Base-by-base conservation (phyloP, 2,113 vertebrate species). In the Clarias magur region DNA sequence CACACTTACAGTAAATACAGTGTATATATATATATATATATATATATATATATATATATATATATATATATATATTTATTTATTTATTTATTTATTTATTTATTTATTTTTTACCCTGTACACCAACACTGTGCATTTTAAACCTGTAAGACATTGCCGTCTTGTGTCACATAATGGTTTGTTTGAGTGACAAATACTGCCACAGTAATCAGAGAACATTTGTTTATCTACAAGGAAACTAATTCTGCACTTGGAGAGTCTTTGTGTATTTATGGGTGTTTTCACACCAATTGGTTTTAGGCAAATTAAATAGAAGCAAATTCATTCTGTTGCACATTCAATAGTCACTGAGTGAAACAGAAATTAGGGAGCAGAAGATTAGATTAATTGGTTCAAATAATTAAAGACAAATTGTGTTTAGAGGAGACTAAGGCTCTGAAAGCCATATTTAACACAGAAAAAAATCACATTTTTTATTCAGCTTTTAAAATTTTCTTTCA, bases 311-410 rank as follows among this genome's bases (percentile, higher is more conserved):
- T 75, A 10, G 11, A n/a, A 73, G 73, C 25, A 53, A 53, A 63
- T 42, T 48, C 12, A 42, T 73, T 59, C 42, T 75, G 68, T 48
- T 75, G n/a, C 75, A 60, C 13, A 75, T 60, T 85, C 59, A 42
- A 62, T 63, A 53, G 34, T 53, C 38, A 76, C 70, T 0, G 8
- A 85, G 57, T n/a, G n/a, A 85, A 85, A 53, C 84, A 54, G 72
- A 17, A 84, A 75, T 76, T 48, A 60, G 9, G 19, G 82, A 70
- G 42, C 17, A 48, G 13, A 30, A 63, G 72, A 42, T 85, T 53
- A 73, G 73, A 85, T 85, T 78, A 34, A 65, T 53, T 54, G 59
- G 76, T 85, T 63, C 16, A 63, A 23, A 17, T 79, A 27, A 54
- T 65, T 63, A 85, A 76, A 17, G 27, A 79, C 27, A 59, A 30